These are phyloP conservation scores for Calliopum simillimum DNA, from an alignment of 2,888 invertebrate species.

Conservation along the genomic window DNA sequence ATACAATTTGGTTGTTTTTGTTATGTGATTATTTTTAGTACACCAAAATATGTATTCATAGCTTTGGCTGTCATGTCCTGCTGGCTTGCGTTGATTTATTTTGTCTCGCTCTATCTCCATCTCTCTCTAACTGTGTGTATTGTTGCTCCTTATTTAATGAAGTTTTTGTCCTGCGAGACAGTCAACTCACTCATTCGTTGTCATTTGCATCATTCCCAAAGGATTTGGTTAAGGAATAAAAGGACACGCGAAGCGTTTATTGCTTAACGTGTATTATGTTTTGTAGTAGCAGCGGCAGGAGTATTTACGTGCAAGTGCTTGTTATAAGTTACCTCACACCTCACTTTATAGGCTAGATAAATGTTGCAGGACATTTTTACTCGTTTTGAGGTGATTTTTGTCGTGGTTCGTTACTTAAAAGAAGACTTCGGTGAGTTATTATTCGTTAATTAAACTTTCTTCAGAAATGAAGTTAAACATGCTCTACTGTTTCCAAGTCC, in stretches of 20 bases:
- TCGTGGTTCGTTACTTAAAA: background rate
- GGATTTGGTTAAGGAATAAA: background rate
- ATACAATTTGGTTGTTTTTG: background rate
- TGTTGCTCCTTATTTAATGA: constrained; percentile 19
- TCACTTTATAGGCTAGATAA: background rate
- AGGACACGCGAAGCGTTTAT: constrained; percentile 20
- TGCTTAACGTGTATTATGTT: background rate
- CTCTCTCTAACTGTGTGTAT: background rate
- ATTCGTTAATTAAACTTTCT: background rate
- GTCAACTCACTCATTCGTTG: constrained; percentile 11
- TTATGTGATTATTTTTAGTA: background rate
- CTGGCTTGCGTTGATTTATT: constrained; percentile 16
- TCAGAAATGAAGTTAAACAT: background rate
- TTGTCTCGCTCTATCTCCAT: background rate
- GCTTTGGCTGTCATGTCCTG: constrained; percentile 20
- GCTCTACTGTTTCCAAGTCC: too few relatives aligned
- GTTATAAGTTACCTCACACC: background rate
- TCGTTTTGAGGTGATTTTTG: background rate
- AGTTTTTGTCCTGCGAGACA: constrained; percentile 23
- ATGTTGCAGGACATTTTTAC: constrained; percentile 5
- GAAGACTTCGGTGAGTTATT: background rate
- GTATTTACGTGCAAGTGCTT: too few relatives aligned
- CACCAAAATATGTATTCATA: constrained; percentile 22
- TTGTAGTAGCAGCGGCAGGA: background rate
- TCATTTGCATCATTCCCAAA: constrained; percentile 9